Conservation (phyloP, 2,797 vertebrate species). For the Numenius phaeopus region DNA sequence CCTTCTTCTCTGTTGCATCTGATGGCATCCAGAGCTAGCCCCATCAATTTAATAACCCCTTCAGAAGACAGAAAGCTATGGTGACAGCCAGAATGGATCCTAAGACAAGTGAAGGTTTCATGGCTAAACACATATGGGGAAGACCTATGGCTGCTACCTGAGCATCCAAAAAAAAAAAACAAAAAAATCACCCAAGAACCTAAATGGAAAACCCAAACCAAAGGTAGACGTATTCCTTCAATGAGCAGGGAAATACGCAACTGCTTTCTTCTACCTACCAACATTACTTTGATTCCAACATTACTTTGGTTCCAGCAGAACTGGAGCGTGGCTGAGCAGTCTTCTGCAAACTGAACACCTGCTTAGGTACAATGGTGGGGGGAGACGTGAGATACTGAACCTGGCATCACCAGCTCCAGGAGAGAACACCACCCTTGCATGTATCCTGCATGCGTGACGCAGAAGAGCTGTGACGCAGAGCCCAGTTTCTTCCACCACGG, state of each 20-base stretch:
- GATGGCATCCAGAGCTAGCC: neutral
- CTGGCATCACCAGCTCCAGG: neutral
- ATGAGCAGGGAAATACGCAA: neutral
- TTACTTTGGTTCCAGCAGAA: neutral
- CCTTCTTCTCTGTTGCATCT: neutral
- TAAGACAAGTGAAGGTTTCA: neutral
- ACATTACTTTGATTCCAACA: neutral
- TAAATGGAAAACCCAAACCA: neutral
- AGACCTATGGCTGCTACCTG: neutral
- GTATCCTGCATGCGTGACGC: accelerated
- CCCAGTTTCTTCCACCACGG: neutral
- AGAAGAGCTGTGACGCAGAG: neutral
- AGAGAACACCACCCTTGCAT: accelerated
- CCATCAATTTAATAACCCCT: neutral
- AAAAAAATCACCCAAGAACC: neutral
- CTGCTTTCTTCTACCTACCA: neutral
- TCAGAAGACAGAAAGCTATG: neutral
- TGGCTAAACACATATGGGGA: neutral
- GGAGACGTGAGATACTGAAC: neutral
- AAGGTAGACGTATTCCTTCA: neutral
- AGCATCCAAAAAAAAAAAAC: neutral
- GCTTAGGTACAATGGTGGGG: neutral
- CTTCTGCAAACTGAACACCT: neutral
- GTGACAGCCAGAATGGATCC: neutral
- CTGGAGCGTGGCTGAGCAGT: neutral